Conservation (phyloP, 2,113 vertebrate species). For the Coptodon rendalli region DNA sequence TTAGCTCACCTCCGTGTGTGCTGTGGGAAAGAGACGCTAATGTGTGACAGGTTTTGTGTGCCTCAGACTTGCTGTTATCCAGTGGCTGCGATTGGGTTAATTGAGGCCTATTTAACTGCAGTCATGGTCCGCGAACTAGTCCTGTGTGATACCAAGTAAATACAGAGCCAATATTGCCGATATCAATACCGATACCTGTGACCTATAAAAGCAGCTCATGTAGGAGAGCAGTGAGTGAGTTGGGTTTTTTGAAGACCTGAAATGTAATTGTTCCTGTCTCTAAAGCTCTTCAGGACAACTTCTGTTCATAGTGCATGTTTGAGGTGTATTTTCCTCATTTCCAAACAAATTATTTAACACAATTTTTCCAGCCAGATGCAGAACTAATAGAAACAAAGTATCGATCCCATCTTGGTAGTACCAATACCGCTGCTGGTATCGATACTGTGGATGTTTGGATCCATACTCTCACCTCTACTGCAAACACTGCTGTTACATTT, state of each 20-base stretch:
- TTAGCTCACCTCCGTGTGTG: background rate
- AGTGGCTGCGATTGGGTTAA: background rate
- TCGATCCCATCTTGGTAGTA: accelerated
- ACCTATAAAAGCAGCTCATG: background rate
- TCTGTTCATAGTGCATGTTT: background rate
- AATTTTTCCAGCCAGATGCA: accelerated
- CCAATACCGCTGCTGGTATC: background rate
- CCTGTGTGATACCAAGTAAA: background rate
- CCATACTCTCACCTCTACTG: background rate
- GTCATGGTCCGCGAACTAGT: background rate
- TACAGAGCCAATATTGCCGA: background rate
- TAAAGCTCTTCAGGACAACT: accelerated
- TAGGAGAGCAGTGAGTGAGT: background rate
- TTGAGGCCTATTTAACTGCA: background rate
- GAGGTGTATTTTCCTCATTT: background rate
- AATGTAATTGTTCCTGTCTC: background rate
- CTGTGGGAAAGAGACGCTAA: background rate
- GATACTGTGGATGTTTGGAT: accelerated
- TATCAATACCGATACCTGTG: background rate
- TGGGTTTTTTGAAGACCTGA: background rate
- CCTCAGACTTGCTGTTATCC: accelerated
- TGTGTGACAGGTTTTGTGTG: accelerated
- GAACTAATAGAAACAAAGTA: background rate
- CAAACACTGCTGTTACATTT: background rate
- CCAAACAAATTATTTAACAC: background rate